Percentiles rank a stretch among this genome's conserved stretches.
Conservation (phyloP, 2,797 vertebrate genomes). For the Dipus sagitta region DNA sequence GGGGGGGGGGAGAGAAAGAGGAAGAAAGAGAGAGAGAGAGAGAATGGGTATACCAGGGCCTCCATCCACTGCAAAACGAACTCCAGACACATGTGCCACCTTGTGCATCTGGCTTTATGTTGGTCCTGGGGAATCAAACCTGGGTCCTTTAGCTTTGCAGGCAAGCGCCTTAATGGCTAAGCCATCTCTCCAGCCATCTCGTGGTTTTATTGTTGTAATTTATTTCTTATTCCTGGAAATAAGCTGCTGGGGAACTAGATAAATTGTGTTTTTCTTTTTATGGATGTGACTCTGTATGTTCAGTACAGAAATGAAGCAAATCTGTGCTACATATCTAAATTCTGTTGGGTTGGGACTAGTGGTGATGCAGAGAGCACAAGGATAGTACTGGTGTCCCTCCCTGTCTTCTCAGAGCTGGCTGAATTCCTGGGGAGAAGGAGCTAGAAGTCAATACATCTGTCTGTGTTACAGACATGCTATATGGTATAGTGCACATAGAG, state of each 20-base stretch:
- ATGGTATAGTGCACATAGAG: neutral
- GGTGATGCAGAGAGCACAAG: neutral
- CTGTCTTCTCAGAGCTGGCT: constrained; percentile 21
- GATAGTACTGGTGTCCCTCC: neutral
- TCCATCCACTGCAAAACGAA: no score
- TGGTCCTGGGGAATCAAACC: no score
- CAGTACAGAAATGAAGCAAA: constrained; percentile 53
- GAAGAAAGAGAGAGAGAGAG: no score
- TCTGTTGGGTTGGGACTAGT: neutral
- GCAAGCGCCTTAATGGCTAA: no score
- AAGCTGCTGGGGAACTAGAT: no score
- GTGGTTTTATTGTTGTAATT: constrained; percentile 53
- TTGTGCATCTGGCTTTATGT: no score
- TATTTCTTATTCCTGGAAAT: constrained; percentile 20
- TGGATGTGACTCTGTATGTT: constrained; percentile 6
- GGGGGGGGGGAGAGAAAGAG: no score
- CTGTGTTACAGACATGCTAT: neutral
- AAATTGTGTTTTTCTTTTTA: constrained; percentile 45
- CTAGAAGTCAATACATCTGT: neutral
- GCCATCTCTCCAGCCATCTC: neutral
- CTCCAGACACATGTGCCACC: no score
- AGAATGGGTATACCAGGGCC: no score
- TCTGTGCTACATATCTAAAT: neutral
- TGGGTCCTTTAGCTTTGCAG: no score
- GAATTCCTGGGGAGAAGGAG: neutral